Evolutionary conservation across 2,797 vertebrate genomes (phyloP).

Genomic region (Aphelocoma californica): DNA sequence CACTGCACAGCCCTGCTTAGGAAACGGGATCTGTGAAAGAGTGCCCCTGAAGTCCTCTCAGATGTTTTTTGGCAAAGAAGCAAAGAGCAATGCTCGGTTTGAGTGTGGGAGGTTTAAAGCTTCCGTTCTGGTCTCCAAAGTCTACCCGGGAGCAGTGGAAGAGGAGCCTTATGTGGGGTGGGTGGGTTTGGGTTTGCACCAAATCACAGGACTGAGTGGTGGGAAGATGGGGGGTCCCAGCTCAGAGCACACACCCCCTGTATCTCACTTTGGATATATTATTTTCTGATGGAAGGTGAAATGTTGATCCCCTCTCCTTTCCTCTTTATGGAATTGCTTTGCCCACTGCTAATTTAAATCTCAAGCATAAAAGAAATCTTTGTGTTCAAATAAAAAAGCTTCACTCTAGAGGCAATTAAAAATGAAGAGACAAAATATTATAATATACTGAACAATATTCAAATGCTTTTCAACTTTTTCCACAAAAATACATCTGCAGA

Average conservation of each 20-base stretch:
- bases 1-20: background rate
- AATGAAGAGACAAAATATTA: slow-evolving; percentile 12
- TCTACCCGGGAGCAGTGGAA: background rate
- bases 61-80: background rate
- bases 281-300: background rate
- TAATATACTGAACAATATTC: background rate
- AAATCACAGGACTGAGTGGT: background rate
- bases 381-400: background rate
- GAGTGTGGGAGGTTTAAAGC: background rate
- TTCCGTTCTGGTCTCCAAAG: background rate
- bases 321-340: background rate
- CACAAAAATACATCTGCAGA: background rate
- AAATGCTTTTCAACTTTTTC: background rate
- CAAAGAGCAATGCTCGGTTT: background rate
- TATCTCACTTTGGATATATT: background rate
- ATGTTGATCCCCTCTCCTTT: background rate
- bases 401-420: slow-evolving; percentile 15
- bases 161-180: accelerated
- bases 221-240: background rate
- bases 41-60: background rate
- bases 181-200: background rate
- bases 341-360: background rate
- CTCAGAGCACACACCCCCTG: background rate
- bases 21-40: background rate
- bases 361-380: background rate